Conservation (phyloP, 2,113 vertebrate genomes). For the Muntiacus reevesi region DNA sequence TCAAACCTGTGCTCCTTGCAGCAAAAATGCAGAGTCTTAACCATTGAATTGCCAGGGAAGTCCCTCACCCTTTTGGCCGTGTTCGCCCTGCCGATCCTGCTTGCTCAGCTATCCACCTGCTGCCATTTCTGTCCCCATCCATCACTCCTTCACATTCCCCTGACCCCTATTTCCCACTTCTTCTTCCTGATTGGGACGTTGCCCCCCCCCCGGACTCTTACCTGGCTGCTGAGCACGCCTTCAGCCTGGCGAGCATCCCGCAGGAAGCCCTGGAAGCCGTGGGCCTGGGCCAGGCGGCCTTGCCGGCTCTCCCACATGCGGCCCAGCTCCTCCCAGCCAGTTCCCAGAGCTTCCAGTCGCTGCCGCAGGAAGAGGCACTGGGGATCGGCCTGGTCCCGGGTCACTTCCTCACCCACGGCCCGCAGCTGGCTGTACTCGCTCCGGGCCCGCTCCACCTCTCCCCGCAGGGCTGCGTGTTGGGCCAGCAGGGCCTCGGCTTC, state of each 20-base stretch:
- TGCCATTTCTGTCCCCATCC: too few relatives aligned
- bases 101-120: not conserved
- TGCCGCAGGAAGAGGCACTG: slow-evolving; percentile 92
- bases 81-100: not conserved
- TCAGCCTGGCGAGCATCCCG: slow-evolving; percentile 94
- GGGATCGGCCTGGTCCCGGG: slow-evolving; percentile 89
- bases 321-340: slow-evolving; percentile 93
- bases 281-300: slow-evolving; percentile 89
- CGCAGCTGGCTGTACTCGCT: slow-evolving; percentile 91
- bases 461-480: slow-evolving; percentile 91
- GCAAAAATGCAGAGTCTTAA: not conserved
- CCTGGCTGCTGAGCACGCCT: slow-evolving; percentile 94
- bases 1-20: not conserved
- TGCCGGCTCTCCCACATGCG: slow-evolving; percentile 96
- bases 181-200: not conserved
- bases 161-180: not conserved
- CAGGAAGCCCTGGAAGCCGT: slow-evolving; percentile 92
- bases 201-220: slow-evolving; percentile 57
- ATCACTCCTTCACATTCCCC: too few relatives aligned
- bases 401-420: slow-evolving; percentile 90
- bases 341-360: slow-evolving; percentile 92
- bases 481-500: slow-evolving; percentile 90
- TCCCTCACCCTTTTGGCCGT: not conserved
- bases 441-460: slow-evolving; percentile 93
- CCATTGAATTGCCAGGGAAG: not conserved